These are phyloP conservation scores for Ypsolopha sequella DNA, from an alignment of 2,888 invertebrate genomes.

Conservation along the genomic window DNA sequence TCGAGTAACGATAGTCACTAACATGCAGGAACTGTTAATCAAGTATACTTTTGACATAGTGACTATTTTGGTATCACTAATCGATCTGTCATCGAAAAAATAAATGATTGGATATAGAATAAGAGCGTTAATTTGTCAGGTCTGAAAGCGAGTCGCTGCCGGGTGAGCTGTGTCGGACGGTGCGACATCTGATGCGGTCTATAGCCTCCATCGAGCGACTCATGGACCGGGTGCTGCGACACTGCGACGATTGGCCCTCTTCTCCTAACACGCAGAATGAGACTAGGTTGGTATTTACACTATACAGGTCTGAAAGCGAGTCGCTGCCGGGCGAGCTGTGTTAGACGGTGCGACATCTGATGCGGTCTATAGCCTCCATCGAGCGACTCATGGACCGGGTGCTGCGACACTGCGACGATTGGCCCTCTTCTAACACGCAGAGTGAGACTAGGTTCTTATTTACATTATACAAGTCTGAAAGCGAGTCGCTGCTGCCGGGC, in stretches of 20 bases:
- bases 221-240: conserved; percentile 7
- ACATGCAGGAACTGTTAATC: too few relatives aligned
- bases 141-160: too few relatives aligned
- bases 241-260: conserved; percentile 16
- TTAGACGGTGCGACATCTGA: conserved; percentile 44
- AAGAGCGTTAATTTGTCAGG: neutral
- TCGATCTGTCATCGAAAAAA: too few relatives aligned
- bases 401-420: conserved; percentile 36
- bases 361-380: conserved; percentile 55
- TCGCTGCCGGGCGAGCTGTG: conserved; percentile 34
- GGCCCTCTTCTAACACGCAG: neutral
- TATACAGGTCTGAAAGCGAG: neutral
- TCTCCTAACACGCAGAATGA: neutral
- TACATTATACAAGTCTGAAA: too few relatives aligned
- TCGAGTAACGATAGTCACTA: too few relatives aligned
- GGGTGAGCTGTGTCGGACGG: neutral
- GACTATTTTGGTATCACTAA: too few relatives aligned
- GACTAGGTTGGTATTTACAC: neutral
- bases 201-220: conserved; percentile 3
- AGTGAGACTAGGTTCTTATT: too few relatives aligned
- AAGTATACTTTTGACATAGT: too few relatives aligned
- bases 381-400: conserved; percentile 58
- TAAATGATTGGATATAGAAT: too few relatives aligned
- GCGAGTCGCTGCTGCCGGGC: too few relatives aligned
- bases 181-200: too few relatives aligned